phyloP scores from a whole-genome alignment of 92 coral and sea anemone species.

The Heteractis magnifica region DNA sequence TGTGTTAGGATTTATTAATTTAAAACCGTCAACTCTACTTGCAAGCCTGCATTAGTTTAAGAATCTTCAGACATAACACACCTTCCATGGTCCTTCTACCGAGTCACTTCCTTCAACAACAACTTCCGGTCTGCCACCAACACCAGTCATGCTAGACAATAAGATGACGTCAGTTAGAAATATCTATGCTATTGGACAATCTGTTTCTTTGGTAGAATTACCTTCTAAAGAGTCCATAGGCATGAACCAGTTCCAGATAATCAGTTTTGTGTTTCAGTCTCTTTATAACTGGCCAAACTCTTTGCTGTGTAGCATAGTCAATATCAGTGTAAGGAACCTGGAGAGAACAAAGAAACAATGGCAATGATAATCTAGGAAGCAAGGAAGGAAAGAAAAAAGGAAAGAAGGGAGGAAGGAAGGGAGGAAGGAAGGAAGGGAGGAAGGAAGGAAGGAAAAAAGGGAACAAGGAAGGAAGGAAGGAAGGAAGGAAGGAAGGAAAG shows the following conservation, averaged over 20 bases:
- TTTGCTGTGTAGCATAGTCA: slow-evolving; percentile 61
- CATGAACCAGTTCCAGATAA: slow-evolving; percentile 69
- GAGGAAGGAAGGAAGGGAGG: background rate
- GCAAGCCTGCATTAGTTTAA: too few species aligned
- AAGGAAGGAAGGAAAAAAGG: too few species aligned
- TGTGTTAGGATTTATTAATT: too few species aligned
- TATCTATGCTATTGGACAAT: too few species aligned
- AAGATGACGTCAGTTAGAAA: too few species aligned
- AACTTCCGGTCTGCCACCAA: slow-evolving; percentile 98
- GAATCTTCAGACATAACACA: background rate
- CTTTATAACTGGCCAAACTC: slow-evolving; percentile 86
- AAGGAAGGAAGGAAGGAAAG: too few species aligned
- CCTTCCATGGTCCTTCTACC: slow-evolving; percentile 94
- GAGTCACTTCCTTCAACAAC: slow-evolving; percentile 85
- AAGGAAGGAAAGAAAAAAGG: background rate
- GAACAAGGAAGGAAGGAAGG: too few species aligned
- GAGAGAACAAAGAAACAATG: background rate
- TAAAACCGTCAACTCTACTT: too few species aligned
- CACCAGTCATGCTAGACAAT: slow-evolving; percentile 86
- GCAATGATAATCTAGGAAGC: background rate
- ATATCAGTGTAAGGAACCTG: slow-evolving; percentile 92
- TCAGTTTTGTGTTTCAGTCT: slow-evolving; percentile 72
- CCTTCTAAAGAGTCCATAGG: slow-evolving; percentile 96
- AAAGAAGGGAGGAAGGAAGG: background rate
- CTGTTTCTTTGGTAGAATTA: background rate